phyloP scores from a whole-genome alignment of 2,797 vertebrate genomes.

The Artibeus lituratus region DNA sequence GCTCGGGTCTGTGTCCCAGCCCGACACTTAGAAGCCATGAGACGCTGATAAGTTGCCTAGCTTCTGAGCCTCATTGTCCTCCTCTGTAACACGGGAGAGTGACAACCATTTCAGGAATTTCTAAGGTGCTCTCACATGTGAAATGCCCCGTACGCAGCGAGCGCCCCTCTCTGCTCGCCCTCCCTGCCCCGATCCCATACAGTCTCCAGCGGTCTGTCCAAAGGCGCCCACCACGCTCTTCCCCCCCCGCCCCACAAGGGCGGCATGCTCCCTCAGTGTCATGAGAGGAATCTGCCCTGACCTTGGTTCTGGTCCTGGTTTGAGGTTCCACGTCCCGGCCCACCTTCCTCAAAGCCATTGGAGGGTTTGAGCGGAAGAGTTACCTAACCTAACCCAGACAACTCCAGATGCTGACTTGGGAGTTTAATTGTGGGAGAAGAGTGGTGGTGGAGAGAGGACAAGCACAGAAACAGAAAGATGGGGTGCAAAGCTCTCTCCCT shows the following conservation, averaged over 20 bases:
- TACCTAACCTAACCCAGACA: not conserved
- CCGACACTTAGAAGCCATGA: not conserved
- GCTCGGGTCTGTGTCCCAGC: not conserved
- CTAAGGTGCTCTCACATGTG: not conserved
- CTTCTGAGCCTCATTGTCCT: not conserved
- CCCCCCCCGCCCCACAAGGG: accelerated
- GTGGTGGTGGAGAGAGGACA: not conserved
- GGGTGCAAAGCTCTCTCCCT: accelerated
- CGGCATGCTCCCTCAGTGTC: not conserved
- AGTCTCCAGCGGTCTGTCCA: not conserved
- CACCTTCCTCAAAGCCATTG: not conserved
- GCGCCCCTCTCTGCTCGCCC: not conserved
- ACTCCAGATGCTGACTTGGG: not conserved
- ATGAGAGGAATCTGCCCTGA: not conserved
- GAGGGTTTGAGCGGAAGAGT: not conserved
- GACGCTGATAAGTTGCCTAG: not conserved
- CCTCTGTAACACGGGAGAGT: not conserved
- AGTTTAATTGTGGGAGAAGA: not conserved
- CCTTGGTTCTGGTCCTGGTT: not conserved
- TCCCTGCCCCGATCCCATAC: not conserved
- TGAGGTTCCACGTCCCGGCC: not conserved
- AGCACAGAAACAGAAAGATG: not conserved
- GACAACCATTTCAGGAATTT: accelerated
- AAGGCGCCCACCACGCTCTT: accelerated
- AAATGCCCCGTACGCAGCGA: accelerated